Evolutionary conservation across 1,140 invertebrate genomes (phyloP).

Genomic region (Drosophila pallidifrons): DNA sequence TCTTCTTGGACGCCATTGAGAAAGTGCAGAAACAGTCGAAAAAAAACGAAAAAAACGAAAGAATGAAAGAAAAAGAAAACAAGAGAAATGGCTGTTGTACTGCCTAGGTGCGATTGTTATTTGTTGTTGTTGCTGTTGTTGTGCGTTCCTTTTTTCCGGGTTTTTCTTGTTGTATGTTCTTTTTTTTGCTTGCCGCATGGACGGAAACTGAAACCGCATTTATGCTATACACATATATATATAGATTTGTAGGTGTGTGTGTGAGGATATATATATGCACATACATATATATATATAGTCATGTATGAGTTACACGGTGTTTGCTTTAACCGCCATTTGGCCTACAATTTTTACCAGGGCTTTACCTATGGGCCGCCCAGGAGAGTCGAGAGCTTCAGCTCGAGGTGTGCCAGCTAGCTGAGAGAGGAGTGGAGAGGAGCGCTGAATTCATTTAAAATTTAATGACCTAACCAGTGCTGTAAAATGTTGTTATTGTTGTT

Average conservation of each 20-base stretch:
- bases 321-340: slow-evolving; percentile 50
- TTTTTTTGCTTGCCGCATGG: slow-evolving; percentile 44
- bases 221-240: slow-evolving; percentile 47
- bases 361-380: slow-evolving; percentile 62
- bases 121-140: slow-evolving; percentile 28
- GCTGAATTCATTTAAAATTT: slow-evolving; percentile 83
- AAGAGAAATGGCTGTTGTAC: slow-evolving; percentile 53
- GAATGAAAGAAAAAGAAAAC: slow-evolving; percentile 3
- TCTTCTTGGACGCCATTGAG: neutral
- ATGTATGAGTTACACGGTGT: slow-evolving; percentile 19
- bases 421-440: slow-evolving; percentile 15
- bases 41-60: slow-evolving; percentile 5
- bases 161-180: slow-evolving; percentile 4
- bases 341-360: slow-evolving; percentile 54
- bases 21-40: slow-evolving; percentile 20
- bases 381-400: slow-evolving; percentile 9
- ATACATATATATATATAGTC: neutral
- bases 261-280: neutral
- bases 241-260: slow-evolving; percentile 24
- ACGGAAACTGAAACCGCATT: slow-evolving; percentile 70
- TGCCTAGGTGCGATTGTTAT: slow-evolving; percentile 45
- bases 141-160: neutral
- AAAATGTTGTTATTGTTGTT: slow-evolving; percentile 50
- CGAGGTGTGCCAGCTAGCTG: too few species aligned
- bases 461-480: slow-evolving; percentile 76